Conservation (phyloP, 2,113 vertebrate genomes). For the Lepidothrix coronata region DNA sequence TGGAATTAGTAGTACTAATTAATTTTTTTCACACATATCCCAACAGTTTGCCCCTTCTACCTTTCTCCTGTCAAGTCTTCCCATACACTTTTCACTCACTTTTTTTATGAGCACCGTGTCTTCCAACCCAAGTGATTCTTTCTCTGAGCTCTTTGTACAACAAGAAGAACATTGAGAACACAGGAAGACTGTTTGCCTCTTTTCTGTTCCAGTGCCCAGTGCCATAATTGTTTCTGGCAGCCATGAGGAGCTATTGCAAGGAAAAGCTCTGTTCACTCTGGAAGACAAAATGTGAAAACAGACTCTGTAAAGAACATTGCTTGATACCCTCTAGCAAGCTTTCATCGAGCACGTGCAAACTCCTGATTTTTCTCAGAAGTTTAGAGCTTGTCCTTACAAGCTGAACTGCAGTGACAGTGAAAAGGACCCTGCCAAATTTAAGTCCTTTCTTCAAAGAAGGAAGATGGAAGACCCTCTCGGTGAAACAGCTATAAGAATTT, state of each 20-base stretch:
- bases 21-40: not conserved
- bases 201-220: constrained; percentile 56
- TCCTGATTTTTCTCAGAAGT: constrained; percentile 16
- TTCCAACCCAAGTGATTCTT: constrained; percentile 36
- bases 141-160: not conserved
- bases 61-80: not conserved
- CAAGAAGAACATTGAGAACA: constrained; percentile 45
- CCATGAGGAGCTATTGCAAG: constrained; percentile 48
- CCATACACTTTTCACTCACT: not conserved
- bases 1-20: not conserved
- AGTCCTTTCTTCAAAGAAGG: not conserved
- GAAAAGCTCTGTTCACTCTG: constrained; percentile 37
- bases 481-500: not conserved
- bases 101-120: not conserved
- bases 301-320: not conserved
- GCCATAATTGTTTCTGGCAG: constrained; percentile 60
- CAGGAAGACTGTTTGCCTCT: constrained; percentile 40
- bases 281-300: constrained; percentile 47
- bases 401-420: not conserved
- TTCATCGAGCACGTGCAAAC: not conserved
- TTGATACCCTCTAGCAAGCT: constrained; percentile 22
- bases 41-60: not conserved
- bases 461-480: not conserved
- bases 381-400: not conserved
- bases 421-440: not conserved